phyloP scores from a whole-genome alignment of 2,888 invertebrate species.

The Cantharis lateralis region DNA sequence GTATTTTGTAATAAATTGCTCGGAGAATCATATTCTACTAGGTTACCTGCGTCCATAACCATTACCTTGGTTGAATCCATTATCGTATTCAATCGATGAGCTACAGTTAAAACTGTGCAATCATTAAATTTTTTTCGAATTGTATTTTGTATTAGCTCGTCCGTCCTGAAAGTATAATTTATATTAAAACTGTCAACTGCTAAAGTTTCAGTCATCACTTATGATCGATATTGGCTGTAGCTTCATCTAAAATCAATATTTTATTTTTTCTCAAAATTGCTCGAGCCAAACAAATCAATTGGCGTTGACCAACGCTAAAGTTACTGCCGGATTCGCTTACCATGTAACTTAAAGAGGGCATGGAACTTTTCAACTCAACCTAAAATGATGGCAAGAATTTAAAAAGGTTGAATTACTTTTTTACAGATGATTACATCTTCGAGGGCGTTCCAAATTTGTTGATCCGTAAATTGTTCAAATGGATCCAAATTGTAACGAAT shows the following conservation, averaged over 20 bases:
- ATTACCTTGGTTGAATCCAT: constrained; percentile 82
- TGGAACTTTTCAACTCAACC: constrained; percentile 76
- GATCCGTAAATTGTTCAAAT: constrained; percentile 71
- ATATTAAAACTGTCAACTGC: background rate
- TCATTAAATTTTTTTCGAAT: constrained; percentile 67
- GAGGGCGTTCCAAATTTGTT: constrained; percentile 70
- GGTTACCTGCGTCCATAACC: constrained; percentile 76
- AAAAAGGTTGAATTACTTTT: background rate
- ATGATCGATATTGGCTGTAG: constrained; percentile 89
- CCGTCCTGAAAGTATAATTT: constrained; percentile 65
- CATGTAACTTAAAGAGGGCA: constrained; percentile 65
- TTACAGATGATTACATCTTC: constrained; percentile 61
- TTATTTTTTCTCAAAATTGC: constrained; percentile 80
- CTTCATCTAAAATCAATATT: constrained; percentile 85
- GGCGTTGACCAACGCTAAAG: constrained; percentile 87
- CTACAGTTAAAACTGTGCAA: constrained; percentile 82
- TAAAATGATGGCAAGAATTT: constrained; percentile 38
- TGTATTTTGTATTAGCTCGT: constrained; percentile 75
- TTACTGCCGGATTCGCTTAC: constrained; percentile 80
- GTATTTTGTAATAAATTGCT: constrained; percentile 65
- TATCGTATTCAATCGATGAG: constrained; percentile 78
- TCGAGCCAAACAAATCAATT: constrained; percentile 83
- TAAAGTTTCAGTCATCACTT: constrained; percentile 57
- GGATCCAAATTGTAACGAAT: constrained; percentile 77
- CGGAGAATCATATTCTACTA: constrained; percentile 79